These are phyloP conservation scores for Pseudochromis fuscus DNA, from an alignment of 2,797 vertebrate species.

Conservation along the genomic window DNA sequence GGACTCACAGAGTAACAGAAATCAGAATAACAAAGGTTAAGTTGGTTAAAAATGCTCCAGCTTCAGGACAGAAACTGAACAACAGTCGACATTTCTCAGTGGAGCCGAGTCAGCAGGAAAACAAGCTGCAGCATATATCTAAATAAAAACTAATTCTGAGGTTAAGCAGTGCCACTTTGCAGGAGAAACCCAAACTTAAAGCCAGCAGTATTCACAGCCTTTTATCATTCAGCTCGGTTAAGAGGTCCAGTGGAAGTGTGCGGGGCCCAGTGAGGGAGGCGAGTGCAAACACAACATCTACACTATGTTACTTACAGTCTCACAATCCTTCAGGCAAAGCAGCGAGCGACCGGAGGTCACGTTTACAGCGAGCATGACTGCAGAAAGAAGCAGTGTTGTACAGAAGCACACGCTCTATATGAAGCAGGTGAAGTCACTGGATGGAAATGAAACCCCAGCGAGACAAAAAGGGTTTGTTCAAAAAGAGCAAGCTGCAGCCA, in stretches of 20 bases:
- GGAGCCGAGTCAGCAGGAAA: too few relatives aligned
- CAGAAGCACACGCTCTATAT: not conserved
- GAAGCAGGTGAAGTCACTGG: not conserved
- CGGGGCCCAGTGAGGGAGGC: not conserved
- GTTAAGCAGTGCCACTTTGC: not conserved
- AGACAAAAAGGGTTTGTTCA: not conserved
- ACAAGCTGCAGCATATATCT: too few relatives aligned
- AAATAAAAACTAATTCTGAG: too few relatives aligned
- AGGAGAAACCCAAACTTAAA: slow-evolving; percentile 2
- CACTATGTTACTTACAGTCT: slow-evolving; percentile 3
- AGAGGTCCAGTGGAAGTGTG: not conserved
- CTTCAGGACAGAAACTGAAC: too few relatives aligned
- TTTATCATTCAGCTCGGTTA: not conserved
- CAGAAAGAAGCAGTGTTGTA: not conserved
- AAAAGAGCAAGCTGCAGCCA: too few relatives aligned
- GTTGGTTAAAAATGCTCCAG: too few relatives aligned
- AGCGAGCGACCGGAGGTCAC: slow-evolving; percentile 19
- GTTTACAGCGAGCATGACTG: slow-evolving; percentile 22
- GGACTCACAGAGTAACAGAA: too few relatives aligned
- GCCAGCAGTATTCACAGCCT: too few relatives aligned
- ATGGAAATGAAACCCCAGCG: not conserved
- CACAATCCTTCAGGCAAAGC: slow-evolving; percentile 2
- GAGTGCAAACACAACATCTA: not conserved
- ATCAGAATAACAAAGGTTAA: too few relatives aligned
- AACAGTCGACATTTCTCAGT: too few relatives aligned